Base-by-base conservation (phyloP, 2,797 vertebrate genomes). In the Hypotaenidia okinawae region DNA sequence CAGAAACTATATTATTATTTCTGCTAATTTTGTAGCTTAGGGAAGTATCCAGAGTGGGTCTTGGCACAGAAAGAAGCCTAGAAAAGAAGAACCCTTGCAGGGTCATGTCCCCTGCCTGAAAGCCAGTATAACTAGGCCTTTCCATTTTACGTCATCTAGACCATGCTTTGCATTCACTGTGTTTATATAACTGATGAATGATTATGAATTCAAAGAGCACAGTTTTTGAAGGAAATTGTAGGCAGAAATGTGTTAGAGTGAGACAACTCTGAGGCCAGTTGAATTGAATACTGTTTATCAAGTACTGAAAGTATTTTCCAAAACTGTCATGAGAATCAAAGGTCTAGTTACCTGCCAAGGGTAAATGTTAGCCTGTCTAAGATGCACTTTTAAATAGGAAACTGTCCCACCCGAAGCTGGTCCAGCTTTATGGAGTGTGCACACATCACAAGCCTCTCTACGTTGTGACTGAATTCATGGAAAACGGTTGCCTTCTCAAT, bases 401-500 rank as follows among this genome's bases (percentile, higher is more conserved):
- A 73, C 94, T 99, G 45, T 99, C 98, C 75, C 98, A 99, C 64
- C 98, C 98, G 0, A 98, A 98, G 57, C 96, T 99, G 73, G 98
- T 99, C n/a, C 98, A 99, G 97, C 98, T 99, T 79, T 99, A 99
- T 0, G 98, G 99, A 0, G 98, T 99, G 9, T 99, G 98, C 55
- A 93, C 97, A 24, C 97, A 94, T 35, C 97, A 97, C 93, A 98
- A 91, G 39, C 98, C 98, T 52, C 97, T 99, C 89, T 98, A 97
- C 2, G 98, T 99, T 16, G 98, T 99, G 75, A 98, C 98, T 0
- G 99, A 99, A 96, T 99, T 98, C 76, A 98, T 99, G 99, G 98
- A 98, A 73, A 98, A 98, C 0, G 99, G 99, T 91, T 98, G 98
- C 93, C 97, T 99, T 92, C 98, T 99, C 57, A 93, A 97, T 91